A percentile compares a stretch with the other conserved stretches of the same genome.
Evolutionary conservation across 1,140 invertebrate genomes (phyloP).

Genomic region (Bemisia tabaci): DNA sequence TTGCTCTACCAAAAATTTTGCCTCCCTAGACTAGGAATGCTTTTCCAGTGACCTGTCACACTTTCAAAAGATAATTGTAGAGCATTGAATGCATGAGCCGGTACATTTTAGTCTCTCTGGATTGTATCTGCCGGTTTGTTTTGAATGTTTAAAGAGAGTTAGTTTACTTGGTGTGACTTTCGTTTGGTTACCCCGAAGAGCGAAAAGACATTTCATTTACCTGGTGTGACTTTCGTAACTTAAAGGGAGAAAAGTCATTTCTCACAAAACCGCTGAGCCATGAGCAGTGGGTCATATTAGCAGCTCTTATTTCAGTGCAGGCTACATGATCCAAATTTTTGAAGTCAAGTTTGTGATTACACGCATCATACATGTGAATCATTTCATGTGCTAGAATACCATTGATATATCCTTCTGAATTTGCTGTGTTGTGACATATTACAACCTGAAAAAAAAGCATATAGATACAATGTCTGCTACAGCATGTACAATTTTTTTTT

Average conservation of each 20-base stretch:
- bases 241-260: slow-evolving; percentile 58
- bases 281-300: slow-evolving; percentile 83
- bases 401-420: slow-evolving; percentile 47
- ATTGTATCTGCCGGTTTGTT: no score
- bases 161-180: no score
- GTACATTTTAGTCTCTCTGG: no score
- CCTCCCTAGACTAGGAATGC: no score
- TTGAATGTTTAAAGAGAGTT: no score
- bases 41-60: no score
- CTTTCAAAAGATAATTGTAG: no score
- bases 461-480: not conserved
- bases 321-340: slow-evolving; percentile 85
- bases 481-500: slow-evolving; percentile 1
- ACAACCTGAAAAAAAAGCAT: slow-evolving; percentile 63
- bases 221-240: slow-evolving; percentile 56
- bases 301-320: slow-evolving; percentile 85
- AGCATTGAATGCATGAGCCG: no score
- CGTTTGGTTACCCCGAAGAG: no score
- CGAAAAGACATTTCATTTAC: no score
- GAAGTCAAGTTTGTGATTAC: slow-evolving; percentile 75
- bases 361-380: slow-evolving; percentile 95
- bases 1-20: no score
- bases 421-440: slow-evolving; percentile 75
- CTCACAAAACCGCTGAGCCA: slow-evolving; percentile 62
- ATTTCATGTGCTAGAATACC: slow-evolving; percentile 80